A percentile compares a stretch with the other conserved stretches of the same genome.
Evolutionary conservation across 2,797 vertebrate genomes (phyloP).

Genomic region (Poecile montanus): DNA sequence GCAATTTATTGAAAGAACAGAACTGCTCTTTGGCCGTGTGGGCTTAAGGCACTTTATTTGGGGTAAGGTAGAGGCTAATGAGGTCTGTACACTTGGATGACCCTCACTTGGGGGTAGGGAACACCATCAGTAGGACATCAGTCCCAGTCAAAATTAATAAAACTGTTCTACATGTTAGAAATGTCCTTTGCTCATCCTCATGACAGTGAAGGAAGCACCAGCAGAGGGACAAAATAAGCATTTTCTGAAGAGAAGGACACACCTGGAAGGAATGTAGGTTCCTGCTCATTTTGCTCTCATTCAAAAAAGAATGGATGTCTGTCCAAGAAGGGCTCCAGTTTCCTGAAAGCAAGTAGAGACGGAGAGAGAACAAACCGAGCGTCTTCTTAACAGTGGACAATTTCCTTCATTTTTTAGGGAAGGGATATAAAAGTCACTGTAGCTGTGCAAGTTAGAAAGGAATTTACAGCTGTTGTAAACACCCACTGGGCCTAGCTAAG

Average conservation of each 20-base stretch:
- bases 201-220: neutral
- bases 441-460: neutral
- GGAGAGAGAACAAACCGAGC: neutral
- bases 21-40: neutral
- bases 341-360: neutral
- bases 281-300: neutral
- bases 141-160: neutral
- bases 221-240: neutral
- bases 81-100: neutral
- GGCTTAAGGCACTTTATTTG: neutral
- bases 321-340: neutral
- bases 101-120: neutral
- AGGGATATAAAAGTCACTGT: neutral
- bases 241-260: neutral
- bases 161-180: neutral
- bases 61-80: no score
- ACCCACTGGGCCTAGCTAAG: neutral
- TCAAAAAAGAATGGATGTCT: no score
- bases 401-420: neutral
- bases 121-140: neutral
- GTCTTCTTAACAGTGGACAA: neutral
- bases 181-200: neutral
- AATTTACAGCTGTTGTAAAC: constrained; percentile 10
- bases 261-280: neutral
- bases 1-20: neutral